These are phyloP conservation scores for Lophius americanus DNA, from an alignment of 2,797 vertebrate species.

Conservation along the genomic window DNA sequence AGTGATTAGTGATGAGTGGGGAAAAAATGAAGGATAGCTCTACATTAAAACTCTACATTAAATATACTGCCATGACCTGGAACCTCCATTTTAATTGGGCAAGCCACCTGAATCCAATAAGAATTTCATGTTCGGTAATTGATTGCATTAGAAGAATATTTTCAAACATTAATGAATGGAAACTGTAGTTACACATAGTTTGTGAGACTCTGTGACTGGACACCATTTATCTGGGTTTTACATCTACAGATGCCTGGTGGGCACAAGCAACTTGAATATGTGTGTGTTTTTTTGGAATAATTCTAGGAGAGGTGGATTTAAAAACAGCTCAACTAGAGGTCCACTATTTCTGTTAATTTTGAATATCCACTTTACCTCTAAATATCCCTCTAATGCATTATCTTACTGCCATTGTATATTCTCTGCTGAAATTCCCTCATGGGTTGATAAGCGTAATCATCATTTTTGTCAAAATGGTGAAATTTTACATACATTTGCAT, in stretches of 20 bases:
- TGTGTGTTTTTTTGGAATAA: background rate
- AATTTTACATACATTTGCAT: conserved; percentile 17
- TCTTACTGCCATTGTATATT: conserved; percentile 1
- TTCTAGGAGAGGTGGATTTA: background rate
- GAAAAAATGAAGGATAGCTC: too few species aligned
- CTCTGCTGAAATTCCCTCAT: background rate
- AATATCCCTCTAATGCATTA: background rate
- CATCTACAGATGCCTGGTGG: background rate
- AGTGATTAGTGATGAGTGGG: too few species aligned
- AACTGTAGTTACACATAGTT: background rate
- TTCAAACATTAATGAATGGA: background rate
- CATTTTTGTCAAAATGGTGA: conserved; percentile 24
- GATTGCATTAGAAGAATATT: too few species aligned
- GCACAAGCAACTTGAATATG: background rate
- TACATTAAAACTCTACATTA: background rate
- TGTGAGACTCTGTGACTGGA: background rate
- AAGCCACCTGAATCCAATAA: background rate
- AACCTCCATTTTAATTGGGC: background rate
- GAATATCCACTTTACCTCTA: background rate
- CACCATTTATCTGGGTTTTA: background rate
- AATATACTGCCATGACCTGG: background rate
- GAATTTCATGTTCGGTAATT: too few species aligned
- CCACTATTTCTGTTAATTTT: background rate
- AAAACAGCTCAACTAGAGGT: background rate
- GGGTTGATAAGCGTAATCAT: conserved; percentile 10